A percentile compares a stretch with the other conserved stretches of the same genome.
These are phyloP conservation scores for Eleginops maclovinus DNA, from an alignment of 2,113 vertebrate species.

Conservation along the genomic window DNA sequence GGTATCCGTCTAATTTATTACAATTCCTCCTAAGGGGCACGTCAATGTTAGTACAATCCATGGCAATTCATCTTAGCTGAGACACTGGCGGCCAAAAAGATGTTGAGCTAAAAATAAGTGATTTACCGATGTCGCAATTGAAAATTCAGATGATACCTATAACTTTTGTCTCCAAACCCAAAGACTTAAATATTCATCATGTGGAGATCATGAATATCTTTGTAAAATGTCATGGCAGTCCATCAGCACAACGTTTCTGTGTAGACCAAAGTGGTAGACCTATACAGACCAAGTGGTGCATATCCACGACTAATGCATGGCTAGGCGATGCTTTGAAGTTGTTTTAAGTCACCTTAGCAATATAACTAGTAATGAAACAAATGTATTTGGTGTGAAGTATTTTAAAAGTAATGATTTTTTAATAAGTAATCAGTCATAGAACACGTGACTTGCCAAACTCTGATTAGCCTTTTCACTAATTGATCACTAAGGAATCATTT, in stretches of 20 bases:
- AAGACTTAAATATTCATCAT: background rate
- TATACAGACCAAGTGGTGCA: background rate
- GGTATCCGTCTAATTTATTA: no score
- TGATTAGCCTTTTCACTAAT: slow-evolving; percentile 19
- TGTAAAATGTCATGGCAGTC: background rate
- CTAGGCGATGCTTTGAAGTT: background rate
- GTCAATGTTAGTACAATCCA: no score
- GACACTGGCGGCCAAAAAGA: no score
- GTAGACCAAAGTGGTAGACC: background rate
- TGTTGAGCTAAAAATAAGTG: no score
- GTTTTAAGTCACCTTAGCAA: background rate
- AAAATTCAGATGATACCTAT: no score
- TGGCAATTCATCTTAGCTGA: no score
- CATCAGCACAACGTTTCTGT: background rate
- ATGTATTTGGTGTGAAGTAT: background rate
- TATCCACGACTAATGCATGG: no score
- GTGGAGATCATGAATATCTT: background rate
- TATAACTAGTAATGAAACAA: background rate
- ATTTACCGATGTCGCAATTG: no score
- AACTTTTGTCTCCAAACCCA: no score
- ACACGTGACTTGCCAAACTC: background rate
- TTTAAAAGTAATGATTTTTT: background rate
- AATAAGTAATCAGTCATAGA: slow-evolving; percentile 5
- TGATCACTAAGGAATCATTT: background rate
- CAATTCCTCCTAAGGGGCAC: no score